Base-by-base conservation (phyloP, 2,113 vertebrate species). In the Protobothrops mucrosquamatus region DNA sequence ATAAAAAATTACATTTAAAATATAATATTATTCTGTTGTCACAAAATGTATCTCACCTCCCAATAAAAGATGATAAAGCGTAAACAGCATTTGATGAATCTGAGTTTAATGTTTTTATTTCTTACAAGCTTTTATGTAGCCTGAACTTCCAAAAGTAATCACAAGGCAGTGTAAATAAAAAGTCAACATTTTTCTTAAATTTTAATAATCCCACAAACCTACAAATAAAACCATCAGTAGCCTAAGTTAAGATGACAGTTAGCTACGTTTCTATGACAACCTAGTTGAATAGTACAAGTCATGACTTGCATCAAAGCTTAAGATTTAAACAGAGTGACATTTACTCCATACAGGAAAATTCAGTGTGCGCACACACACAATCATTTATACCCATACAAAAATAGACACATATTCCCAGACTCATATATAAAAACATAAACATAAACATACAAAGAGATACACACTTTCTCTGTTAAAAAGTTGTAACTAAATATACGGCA, bases 121-220 rank as follows among this genome's bases (percentile, higher is more conserved):
- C 93, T 61, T 46, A 95, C 46, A 91, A 96, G 93, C 94, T 96
- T 97, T 96, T 59, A 94, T 95, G 93, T 85, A 95, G 92, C 89
- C 93, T 97, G 94, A 97, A 97, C 94, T 98, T 97, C 93, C 96
- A 96, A 93, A 91, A 94, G 95, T 96, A 98, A 98, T 98, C 95
- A 97, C 88, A 95, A 95, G 1, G 46, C 92, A 92, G 94, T 93
- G 94, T 97, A 97, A 98, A 98, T 98, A 98, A 98, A 97, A 97
- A 97, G 92, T 98, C 98, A 98, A 98, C 98, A 98, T 98, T 98
- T 98, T 97, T 97, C 97, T 98, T 97, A 98, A 98, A 98, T 98
- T 98, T 98, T 98, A 98, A 98, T 98, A 98, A 98, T 98, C 97
- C 92, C 96, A 97, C 95, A 97, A 97, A 97, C 94, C 96, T 96